These are phyloP conservation scores for Caretta caretta DNA, from an alignment of 2,113 vertebrate genomes.

Conservation along the genomic window DNA sequence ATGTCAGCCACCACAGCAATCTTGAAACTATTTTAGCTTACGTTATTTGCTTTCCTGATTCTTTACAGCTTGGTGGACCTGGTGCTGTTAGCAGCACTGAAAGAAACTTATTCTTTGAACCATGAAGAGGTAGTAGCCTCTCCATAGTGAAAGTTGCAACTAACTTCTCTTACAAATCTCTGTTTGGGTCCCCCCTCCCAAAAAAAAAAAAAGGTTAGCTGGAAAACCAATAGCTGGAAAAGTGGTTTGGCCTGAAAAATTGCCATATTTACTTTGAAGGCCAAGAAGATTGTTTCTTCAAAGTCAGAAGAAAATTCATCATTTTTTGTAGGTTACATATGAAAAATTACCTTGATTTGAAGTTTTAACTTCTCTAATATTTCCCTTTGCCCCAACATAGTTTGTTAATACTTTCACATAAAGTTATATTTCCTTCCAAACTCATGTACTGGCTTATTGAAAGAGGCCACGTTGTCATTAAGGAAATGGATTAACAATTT, in stretches of 20 bases:
- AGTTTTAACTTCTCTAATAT: constrained; percentile 54
- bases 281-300: constrained; percentile 42
- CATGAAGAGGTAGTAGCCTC: not conserved
- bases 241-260: constrained; percentile 42
- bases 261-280: constrained; percentile 38
- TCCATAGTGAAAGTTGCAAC: not conserved
- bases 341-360: constrained; percentile 13
- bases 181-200: constrained; percentile 6
- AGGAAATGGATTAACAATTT: constrained; percentile 32
- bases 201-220: constrained; percentile 27
- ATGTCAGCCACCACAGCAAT: not conserved
- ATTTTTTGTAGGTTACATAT: no score
- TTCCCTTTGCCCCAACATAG: constrained; percentile 40
- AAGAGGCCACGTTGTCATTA: not conserved
- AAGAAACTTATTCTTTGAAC: not conserved
- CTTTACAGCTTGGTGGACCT: constrained; percentile 3
- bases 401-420: not conserved
- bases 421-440: constrained; percentile 56
- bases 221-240: constrained; percentile 35
- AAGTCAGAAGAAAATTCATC: constrained; percentile 31
- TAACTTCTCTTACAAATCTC: not conserved
- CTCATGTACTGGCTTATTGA: constrained; percentile 19
- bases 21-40: not conserved
- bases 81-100: not conserved
- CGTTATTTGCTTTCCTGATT: constrained; percentile 7